phyloP scores from a whole-genome alignment of 64 coral and sea anemone species.

The Stylophora pistillata region DNA sequence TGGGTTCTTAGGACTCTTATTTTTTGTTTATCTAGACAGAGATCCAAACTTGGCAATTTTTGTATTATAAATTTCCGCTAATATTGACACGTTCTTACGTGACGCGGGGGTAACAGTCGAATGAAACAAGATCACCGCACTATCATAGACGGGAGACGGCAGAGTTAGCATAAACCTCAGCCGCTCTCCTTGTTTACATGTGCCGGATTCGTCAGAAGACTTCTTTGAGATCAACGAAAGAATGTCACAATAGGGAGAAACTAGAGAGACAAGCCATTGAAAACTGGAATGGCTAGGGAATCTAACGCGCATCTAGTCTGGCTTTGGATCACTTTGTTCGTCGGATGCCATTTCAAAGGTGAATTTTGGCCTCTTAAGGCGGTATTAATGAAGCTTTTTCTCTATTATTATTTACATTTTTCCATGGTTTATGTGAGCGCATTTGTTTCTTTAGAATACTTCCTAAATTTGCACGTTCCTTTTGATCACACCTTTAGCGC shows the following conservation, averaged over 20 bases:
- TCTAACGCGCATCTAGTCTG: neutral
- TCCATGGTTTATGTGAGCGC: neutral
- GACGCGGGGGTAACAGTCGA: neutral
- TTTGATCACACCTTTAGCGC: neutral
- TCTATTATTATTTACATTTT: neutral
- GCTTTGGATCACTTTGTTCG: conserved; percentile 1
- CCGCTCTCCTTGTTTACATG: neutral
- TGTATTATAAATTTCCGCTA: conserved; percentile 5
- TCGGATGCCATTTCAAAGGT: conserved; percentile 16
- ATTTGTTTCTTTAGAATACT: neutral
- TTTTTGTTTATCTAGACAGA: neutral
- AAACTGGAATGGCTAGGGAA: neutral
- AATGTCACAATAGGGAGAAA: neutral
- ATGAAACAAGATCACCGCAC: neutral
- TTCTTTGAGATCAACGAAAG: neutral
- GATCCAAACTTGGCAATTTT: neutral
- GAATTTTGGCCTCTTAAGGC: neutral
- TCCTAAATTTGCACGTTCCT: neutral
- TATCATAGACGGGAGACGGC: neutral
- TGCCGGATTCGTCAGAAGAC: neutral
- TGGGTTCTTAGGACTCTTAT: neutral
- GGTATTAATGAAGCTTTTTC: neutral
- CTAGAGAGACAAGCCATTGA: neutral
- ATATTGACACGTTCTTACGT: conserved; percentile 24
- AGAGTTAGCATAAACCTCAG: neutral